Conservation (phyloP, 2,888 invertebrate genomes). For the Oscheius sp. region DNA sequence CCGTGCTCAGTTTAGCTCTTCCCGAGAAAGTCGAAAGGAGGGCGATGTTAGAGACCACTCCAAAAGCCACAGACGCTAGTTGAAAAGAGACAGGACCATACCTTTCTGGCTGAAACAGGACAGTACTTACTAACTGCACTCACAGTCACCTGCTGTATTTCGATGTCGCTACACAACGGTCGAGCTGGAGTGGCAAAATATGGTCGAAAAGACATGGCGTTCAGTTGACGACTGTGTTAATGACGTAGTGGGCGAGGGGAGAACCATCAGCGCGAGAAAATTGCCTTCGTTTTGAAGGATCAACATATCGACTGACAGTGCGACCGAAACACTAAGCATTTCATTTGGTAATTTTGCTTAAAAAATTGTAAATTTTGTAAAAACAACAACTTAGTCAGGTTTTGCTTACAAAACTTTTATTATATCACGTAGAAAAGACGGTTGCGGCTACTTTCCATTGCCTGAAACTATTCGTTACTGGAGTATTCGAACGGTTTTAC, state of each 20-base stretch:
- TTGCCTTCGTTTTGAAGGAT: constrained; percentile 14
- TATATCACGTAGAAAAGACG: too few species aligned
- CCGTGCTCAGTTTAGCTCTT: constrained; percentile 50
- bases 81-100: constrained; percentile 39
- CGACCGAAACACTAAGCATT: too few species aligned
- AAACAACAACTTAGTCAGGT: too few species aligned
- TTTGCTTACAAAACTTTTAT: too few species aligned
- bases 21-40: constrained; percentile 52
- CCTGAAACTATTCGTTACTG: too few species aligned
- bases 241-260: background rate
- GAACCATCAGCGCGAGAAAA: background rate
- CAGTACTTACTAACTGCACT: background rate
- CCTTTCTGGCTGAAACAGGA: constrained; percentile 29
- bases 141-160: constrained; percentile 1
- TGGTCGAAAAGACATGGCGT: constrained; percentile 24
- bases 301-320: constrained; percentile 8
- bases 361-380: too few species aligned
- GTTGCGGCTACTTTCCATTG: too few species aligned
- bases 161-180: constrained; percentile 22
- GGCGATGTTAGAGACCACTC: constrained; percentile 42
- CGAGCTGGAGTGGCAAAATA: constrained; percentile 27
- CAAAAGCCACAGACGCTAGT: constrained; percentile 41
- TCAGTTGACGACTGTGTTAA: too few species aligned
- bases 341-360: too few species aligned
- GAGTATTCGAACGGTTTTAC: too few species aligned